Evolutionary conservation across 92 coral and sea anemone genomes (phyloP).

Genomic region (Scolanthus callimorphus): DNA sequence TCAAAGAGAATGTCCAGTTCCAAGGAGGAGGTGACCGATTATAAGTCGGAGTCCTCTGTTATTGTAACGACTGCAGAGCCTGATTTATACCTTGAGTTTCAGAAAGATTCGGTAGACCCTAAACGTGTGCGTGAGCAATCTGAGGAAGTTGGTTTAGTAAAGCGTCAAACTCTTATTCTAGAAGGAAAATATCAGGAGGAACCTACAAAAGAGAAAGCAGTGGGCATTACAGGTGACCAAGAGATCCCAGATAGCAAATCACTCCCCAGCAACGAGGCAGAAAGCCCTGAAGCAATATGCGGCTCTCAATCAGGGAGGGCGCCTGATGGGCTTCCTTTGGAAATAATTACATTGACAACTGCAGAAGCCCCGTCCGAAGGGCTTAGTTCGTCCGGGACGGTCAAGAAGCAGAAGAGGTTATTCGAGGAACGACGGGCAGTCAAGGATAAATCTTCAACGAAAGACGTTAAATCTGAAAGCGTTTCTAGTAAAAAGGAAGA

Average conservation of each 20-base stretch:
- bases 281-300: neutral
- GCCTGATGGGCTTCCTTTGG: no score
- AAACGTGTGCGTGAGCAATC: no score
- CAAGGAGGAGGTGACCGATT: no score
- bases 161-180: slow-evolving; percentile 34
- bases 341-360: neutral
- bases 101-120: no score
- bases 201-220: neutral
- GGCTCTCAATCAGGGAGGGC: neutral
- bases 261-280: neutral
- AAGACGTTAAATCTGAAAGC: no score
- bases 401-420: slow-evolving; percentile 50
- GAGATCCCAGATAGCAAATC: neutral
- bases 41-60: no score
- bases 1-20: no score
- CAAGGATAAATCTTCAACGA: no score
- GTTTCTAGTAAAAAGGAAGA: no score
- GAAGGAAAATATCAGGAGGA: slow-evolving; percentile 22
- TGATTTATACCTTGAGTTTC: no score
- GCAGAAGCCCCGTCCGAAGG: neutral
- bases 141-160: slow-evolving; percentile 42
- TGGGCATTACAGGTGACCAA: neutral
- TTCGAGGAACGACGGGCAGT: slow-evolving; percentile 30
- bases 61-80: no score
- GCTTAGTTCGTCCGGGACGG: slow-evolving; percentile 12